Evolutionary conservation across 2,113 vertebrate genomes (phyloP), one percentile per base, ranked within the genome.

Genomic region (Atractosteus spatula): DNA sequence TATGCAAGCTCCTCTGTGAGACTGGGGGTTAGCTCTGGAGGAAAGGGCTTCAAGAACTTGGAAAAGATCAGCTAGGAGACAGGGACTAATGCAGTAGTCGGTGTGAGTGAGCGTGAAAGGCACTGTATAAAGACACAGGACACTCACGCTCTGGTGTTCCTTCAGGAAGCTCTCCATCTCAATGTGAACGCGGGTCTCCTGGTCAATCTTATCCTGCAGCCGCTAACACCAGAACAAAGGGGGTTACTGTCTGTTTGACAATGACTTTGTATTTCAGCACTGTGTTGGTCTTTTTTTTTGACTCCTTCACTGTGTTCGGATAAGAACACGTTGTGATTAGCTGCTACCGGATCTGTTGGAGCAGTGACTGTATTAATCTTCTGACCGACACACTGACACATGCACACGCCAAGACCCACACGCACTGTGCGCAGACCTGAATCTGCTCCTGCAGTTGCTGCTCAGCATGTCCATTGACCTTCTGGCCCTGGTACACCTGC

Each of bases 101-200:
- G 29, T 29, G 29, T 29, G 29, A 29, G 29, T 29, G 29, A 29
- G 29, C 1, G 29, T 29, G 29, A 1, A 29, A 5, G 47, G 47
- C 47, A 51, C 47, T 10, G 10, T 51, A 10, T 51, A 51, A 51
- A 51, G 5, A 51, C 29, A 10, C 5, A 51, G 47, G 47, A 14
- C 47, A 84, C 83, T 2, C 56, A 94, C 95, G 79, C 81, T 77
- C 29, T 89, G 87, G 3, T 91, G 74, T n/a, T 82, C 81, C 16
- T 57, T 89, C 55, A 96, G 91, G 80, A 95, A 95, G 3, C 73
- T 73, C 76, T 92, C 92, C 7, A 81, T 89, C 72, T 91, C 88
- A 0, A 0, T 3, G 29, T 95, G 93, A 72, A 88, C 74, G 42
- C 84, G 79, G 70, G 76, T 81, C 86, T 96, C 93, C 51, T 93